These are phyloP conservation scores for Diaperis boleti DNA, from an alignment of 2,888 invertebrate genomes.

Conservation along the genomic window DNA sequence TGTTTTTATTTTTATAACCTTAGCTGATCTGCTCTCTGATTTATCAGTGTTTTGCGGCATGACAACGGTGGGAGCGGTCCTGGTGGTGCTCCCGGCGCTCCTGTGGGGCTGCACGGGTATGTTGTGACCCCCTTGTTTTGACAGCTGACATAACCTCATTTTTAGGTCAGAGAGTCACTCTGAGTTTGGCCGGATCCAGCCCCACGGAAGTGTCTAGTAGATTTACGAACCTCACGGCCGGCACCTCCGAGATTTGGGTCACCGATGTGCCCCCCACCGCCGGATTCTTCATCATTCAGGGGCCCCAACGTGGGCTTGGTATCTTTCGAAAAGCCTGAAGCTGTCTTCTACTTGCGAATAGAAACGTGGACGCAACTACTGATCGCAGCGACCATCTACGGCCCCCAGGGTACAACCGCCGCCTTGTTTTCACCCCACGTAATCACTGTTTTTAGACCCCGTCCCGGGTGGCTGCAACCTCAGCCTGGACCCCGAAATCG, in stretches of 20 bases:
- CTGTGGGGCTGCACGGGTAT: too few relatives aligned
- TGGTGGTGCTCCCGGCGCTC: too few relatives aligned
- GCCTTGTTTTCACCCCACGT: too few relatives aligned
- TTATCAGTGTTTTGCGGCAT: too few relatives aligned
- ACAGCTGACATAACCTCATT: too few relatives aligned
- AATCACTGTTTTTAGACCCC: slow-evolving; percentile 71
- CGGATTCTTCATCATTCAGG: slow-evolving; percentile 71
- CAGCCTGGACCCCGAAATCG: slow-evolving; percentile 71
- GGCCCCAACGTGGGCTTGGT: slow-evolving; percentile 76
- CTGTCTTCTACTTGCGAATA: slow-evolving; percentile 42
- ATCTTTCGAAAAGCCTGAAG: slow-evolving; percentile 33
- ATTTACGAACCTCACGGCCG: slow-evolving; percentile 50
- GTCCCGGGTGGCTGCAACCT: slow-evolving; percentile 85
- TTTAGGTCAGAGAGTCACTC: slow-evolving; percentile 35
- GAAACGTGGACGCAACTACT: slow-evolving; percentile 36
- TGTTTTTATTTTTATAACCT: too few relatives aligned
- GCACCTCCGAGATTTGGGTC: slow-evolving; percentile 59
- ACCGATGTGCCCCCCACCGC: slow-evolving; percentile 65
- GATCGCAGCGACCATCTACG: slow-evolving; percentile 42
- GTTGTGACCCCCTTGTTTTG: too few relatives aligned
- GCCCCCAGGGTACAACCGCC: too few relatives aligned
- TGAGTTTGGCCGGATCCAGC: slow-evolving; percentile 52
- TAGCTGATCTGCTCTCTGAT: too few relatives aligned
- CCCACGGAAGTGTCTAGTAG: slow-evolving; percentile 55
- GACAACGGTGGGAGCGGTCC: too few relatives aligned